Evolutionary conservation across 2,113 vertebrate genomes (phyloP), one percentile per base, ranked within the genome.

Genomic region (Dunckerocampus dactyliophorus): DNA sequence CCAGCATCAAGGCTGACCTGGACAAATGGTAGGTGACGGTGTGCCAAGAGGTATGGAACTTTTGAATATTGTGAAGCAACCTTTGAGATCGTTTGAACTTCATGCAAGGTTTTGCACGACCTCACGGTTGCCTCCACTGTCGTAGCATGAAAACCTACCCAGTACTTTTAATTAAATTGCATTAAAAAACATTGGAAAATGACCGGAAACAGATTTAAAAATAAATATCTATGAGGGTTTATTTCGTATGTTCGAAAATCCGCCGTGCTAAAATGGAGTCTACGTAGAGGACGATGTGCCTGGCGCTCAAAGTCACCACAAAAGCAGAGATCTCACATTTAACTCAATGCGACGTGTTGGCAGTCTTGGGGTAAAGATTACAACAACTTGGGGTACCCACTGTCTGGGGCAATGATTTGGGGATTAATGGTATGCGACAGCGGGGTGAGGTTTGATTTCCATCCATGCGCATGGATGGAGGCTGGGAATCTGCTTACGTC

Each of bases 11-110:
- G 69, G 86, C 85, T 53, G 87, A 90, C 67, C 85, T 92, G 86
- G 90, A 92, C 76, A 92, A 91, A 80, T 92, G 91, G 91, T 92
- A 79, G 74, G 90, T 79, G 65, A 66, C 15, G 14, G 49, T 53
- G 53, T 19, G 43, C 21, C 47, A 48, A 53, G 6, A n/a, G 17
- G 17, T 28, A 46, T 50, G 22, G 24, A 54, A 37, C 37, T 42
- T 42, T 5, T 42, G 12, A 56, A 39, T 21, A 14, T 6, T 22
- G 19, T 47, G 20, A 34, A 34, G 31, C 31, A 34, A 34, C 31
- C 31, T 34, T 2, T 34, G 31, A 34, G 31, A 34, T 34, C 31
- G 6, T 34, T 2, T 2, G 31, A 34, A 34, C 31, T 34, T 34
- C 31, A 34, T 34, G 31, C 7, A 34, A 34, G 31, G 31, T 34